Conservation (phyloP, 2,797 vertebrate species). For the Gallinago nigripennis region DNA sequence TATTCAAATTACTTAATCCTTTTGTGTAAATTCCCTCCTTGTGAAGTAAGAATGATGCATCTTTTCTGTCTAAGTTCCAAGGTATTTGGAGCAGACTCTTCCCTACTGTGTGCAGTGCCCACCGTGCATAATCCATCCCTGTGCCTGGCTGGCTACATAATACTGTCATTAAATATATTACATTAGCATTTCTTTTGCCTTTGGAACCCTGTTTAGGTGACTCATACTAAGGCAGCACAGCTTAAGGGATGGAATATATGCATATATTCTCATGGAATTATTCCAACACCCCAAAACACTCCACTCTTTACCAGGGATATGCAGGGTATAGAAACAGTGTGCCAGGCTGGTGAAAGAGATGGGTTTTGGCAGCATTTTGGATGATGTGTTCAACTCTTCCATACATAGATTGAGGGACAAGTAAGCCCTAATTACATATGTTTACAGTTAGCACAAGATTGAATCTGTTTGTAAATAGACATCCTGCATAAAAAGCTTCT, state of each 20-base stretch:
- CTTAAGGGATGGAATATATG: background rate
- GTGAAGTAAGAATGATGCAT: background rate
- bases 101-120: background rate
- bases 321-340: background rate
- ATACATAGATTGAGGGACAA: background rate
- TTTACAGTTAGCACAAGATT: background rate
- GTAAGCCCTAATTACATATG: background rate
- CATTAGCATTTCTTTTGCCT: background rate
- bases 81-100: background rate
- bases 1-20: background rate
- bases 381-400: background rate
- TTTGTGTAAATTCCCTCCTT: background rate
- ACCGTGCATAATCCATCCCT: background rate
- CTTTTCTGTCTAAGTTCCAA: background rate
- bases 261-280: accelerated
- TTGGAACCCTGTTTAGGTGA: background rate
- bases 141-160: background rate
- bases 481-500: background rate
- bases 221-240: background rate
- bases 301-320: background rate
- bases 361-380: background rate
- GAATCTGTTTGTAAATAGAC: background rate
- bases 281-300: background rate
- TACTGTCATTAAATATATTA: background rate
- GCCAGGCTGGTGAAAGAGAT: background rate